Evolutionary conservation across 1,140 invertebrate species (phyloP), one percentile per base, ranked within the genome.

Genomic region (Oryzaephilus surinamensis): DNA sequence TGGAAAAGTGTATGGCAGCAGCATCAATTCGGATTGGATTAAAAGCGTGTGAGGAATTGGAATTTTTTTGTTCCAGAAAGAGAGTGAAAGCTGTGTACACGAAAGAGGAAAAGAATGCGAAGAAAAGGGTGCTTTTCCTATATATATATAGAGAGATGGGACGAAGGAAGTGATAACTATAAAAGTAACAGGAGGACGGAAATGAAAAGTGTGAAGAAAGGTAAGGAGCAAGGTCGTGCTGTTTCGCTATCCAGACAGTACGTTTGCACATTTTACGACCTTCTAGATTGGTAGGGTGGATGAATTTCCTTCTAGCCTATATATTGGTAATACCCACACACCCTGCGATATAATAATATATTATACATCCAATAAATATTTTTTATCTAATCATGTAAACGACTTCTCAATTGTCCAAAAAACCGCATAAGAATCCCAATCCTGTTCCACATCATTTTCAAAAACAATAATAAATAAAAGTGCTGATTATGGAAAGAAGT

Each of bases 191-290:
- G 45, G 34, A 37, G 42, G 38, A 46, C 36, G 52, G 57, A 59
- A 57, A 57, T 57, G 54, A 57, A 57, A 55, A 57, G 57, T 55
- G 52, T 54, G 51, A 55, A 48, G 54, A 56, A 54, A 59, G 53
- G 55, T 54, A 43, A 47, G 51, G 52, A 53, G 48, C 50, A 53
- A 54, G 54, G 51, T 57, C 49, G 53, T 30, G 45, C 38, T n/a
- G n/a, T n/a, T n/a, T 43, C 53, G 52, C 50, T 52, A 58, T 56
- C 50, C 54, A 57, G 51, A 52, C 52, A 41, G 44, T 44, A 45
- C 50, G 49, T 56, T 57, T 43, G 43, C 52, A 46, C 51, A 54
- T 46, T 57, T 57, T 57, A 57, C 45, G 53, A 50, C 36, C 39
- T 40, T 27, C 38, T 52, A 54, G 52, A 57, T 55, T 46, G 52